Evolutionary conservation across 1,140 invertebrate genomes (phyloP).

Genomic region (Hycleus phaleratus): DNA sequence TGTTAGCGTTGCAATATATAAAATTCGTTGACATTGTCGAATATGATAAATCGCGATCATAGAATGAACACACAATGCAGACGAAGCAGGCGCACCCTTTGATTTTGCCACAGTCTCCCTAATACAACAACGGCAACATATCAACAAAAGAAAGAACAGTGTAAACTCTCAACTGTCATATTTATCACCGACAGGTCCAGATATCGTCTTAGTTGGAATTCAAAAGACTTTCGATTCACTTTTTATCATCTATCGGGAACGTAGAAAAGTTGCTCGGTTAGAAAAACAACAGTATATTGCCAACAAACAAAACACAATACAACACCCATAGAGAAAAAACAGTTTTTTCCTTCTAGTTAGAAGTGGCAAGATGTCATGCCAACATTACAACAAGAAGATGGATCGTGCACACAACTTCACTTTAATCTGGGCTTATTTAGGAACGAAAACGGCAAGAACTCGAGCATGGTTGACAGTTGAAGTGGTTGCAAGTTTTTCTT

Average conservation of each 20-base stretch:
- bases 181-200: too few relatives aligned
- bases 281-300: background rate
- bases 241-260: background rate
- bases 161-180: too few relatives aligned
- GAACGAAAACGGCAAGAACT: conserved; percentile 14
- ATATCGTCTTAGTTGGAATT: too few relatives aligned
- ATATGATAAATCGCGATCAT: conserved; percentile 10
- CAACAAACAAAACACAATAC: background rate
- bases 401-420: conserved; percentile 15
- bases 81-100: too few relatives aligned
- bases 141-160: too few relatives aligned
- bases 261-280: background rate
- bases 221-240: background rate
- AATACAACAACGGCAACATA: too few relatives aligned
- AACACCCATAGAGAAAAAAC: background rate
- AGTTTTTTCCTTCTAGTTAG: conserved; percentile 6
- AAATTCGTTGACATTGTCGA: conserved; percentile 12
- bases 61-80: conserved; percentile 3
- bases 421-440: conserved; percentile 19
- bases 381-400: conserved; percentile 18
- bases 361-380: conserved; percentile 14
- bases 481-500: conserved; percentile 21
- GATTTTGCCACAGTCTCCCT: too few relatives aligned
- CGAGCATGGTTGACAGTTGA: conserved; percentile 14
- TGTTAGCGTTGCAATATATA: background rate